A percentile compares a stretch with the other conserved stretches of the same genome.
phyloP scores from a whole-genome alignment of 1,140 invertebrate species.

The Mycetomoellerius zeteki region DNA sequence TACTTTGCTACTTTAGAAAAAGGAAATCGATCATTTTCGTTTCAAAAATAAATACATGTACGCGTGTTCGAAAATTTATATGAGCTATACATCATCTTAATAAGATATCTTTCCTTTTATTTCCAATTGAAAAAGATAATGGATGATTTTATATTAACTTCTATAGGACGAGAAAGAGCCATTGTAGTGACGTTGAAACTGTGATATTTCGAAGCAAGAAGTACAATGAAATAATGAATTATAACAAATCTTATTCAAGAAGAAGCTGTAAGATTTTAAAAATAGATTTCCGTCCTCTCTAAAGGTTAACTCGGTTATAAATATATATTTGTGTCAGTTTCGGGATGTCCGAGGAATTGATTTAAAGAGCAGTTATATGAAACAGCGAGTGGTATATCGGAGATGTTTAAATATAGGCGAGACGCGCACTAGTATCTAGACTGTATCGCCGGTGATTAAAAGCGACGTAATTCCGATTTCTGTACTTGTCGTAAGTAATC shows the following conservation, averaged over 20 bases:
- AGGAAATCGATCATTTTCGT: background rate
- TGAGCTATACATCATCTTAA: background rate
- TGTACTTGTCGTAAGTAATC: constrained; percentile 18
- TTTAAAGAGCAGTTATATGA: background rate
- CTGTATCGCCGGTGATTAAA: background rate
- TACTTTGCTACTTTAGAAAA: background rate
- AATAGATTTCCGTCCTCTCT: too few species aligned
- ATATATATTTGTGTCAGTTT: background rate
- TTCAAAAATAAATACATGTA: background rate
- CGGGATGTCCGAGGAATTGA: background rate
- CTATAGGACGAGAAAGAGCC: too few species aligned
- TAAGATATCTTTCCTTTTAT: background rate
- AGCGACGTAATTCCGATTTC: constrained; percentile 35
- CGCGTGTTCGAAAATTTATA: background rate
- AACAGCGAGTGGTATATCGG: background rate
- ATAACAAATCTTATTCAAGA: too few species aligned
- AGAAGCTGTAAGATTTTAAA: too few species aligned
- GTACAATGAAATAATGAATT: too few species aligned
- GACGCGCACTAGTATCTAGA: background rate
- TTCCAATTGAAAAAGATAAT: background rate
- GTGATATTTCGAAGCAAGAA: too few species aligned
- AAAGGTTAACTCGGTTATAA: too few species aligned
- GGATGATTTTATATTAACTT: too few species aligned
- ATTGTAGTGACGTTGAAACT: too few species aligned
- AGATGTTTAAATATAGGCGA: constrained; percentile 6